A percentile compares a stretch with the other conserved stretches of the same genome.
Evolutionary conservation across 2,113 vertebrate species (phyloP).

Genomic region (Dasyprocta punctata): DNA sequence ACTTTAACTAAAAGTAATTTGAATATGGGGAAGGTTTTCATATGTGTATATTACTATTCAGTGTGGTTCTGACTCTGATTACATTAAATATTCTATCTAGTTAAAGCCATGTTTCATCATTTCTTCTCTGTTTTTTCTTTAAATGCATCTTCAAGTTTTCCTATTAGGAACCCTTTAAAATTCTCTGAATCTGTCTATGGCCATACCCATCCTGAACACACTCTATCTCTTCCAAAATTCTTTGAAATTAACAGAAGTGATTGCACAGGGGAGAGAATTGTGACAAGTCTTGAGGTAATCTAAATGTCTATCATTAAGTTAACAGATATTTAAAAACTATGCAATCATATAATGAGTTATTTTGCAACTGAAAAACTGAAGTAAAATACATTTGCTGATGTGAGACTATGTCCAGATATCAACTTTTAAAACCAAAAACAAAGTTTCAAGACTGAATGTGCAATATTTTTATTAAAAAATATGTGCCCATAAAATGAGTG

Average conservation of each 20-base stretch:
- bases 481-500: background rate
- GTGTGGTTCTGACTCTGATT: background rate
- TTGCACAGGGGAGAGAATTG: background rate
- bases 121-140: background rate
- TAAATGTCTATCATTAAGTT: background rate
- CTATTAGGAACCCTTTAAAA: slow-evolving; percentile 2
- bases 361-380: background rate
- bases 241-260: background rate
- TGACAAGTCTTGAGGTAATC: background rate
- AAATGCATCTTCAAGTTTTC: background rate
- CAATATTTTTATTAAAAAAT: background rate
- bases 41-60: background rate
- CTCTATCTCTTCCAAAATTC: background rate
- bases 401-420: background rate
- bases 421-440: background rate
- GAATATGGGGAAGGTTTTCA: background rate
- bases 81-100: slow-evolving; percentile 24
- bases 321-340: background rate
- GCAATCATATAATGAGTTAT: background rate
- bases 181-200: background rate
- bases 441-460: background rate
- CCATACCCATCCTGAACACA: background rate
- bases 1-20: slow-evolving; percentile 30
- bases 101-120: background rate
- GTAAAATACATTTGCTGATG: background rate